Conservation (phyloP, 2,113 vertebrate species). For the Mesitornis unicolor region DNA sequence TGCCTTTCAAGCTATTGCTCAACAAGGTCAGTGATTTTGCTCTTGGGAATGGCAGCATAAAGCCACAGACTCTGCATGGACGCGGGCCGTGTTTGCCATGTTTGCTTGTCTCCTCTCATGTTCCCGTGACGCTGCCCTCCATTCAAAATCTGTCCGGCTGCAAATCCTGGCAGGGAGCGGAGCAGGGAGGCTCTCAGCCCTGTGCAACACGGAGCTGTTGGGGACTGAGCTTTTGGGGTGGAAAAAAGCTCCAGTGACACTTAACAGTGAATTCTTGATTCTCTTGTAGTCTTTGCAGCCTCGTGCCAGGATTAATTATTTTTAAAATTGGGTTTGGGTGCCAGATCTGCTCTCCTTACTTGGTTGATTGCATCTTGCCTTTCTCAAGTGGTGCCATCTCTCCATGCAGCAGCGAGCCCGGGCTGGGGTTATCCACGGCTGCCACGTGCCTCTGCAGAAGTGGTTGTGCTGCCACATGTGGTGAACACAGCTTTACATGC, state of each 20-base stretch:
- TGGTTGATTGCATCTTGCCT: background rate
- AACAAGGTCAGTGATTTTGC: background rate
- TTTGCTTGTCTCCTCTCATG: background rate
- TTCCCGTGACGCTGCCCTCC: rapidly evolving
- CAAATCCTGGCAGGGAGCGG: background rate
- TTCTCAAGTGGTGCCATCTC: background rate
- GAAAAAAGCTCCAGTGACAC: background rate
- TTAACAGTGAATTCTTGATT: background rate
- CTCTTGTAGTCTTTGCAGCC: rapidly evolving
- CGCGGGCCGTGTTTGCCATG: background rate
- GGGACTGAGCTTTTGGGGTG: background rate
- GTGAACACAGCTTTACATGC: background rate
- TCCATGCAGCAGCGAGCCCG: rapidly evolving
- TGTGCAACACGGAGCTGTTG: background rate
- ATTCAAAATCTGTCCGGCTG: background rate
- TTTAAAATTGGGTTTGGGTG: background rate
- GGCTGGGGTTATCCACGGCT: background rate
- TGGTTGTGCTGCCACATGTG: rapidly evolving
- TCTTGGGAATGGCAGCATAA: background rate
- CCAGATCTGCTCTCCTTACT: background rate
- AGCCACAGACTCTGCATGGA: background rate
- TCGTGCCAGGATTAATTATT: background rate
- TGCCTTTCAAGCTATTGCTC: background rate
- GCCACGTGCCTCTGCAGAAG: background rate
- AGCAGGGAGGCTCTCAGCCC: rapidly evolving